Percentiles rank a stretch among this genome's conserved stretches.
phyloP scores from a whole-genome alignment of 1,140 invertebrate genomes.

The Drosophila leontia region DNA sequence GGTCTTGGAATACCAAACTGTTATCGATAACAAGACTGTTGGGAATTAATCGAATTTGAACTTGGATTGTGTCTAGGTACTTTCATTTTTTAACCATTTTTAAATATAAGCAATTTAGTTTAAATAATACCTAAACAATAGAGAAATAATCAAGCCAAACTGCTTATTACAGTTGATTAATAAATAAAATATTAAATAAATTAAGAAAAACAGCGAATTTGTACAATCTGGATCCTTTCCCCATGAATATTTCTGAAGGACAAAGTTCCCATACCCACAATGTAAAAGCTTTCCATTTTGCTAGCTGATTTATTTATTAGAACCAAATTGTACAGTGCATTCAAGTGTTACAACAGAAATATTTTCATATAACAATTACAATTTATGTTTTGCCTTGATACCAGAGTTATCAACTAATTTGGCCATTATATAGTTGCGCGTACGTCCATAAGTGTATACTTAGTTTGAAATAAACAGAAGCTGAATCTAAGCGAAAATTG shows the following conservation, averaged over 20 bases:
- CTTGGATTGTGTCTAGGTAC: background rate
- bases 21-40: background rate
- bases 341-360: constrained; percentile 54
- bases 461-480: constrained; percentile 55
- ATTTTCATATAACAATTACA: constrained; percentile 47
- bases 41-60: background rate
- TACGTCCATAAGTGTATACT: constrained; percentile 50
- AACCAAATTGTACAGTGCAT: constrained; percentile 69
- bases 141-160: no score
- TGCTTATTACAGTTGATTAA: no score
- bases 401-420: constrained; percentile 68
- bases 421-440: constrained; percentile 54
- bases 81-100: no score
- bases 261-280: background rate
- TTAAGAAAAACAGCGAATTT: background rate
- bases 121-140: no score
- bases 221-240: background rate
- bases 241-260: background rate
- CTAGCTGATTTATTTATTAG: constrained; percentile 73
- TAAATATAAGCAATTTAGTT: no score
- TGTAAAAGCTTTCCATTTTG: constrained; percentile 17
- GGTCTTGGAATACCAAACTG: background rate
- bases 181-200: no score
- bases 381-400: constrained; percentile 49
- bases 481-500: constrained; percentile 55